Base-by-base conservation (phyloP, 2,888 invertebrate genomes). In the Bellardia pandia region DNA sequence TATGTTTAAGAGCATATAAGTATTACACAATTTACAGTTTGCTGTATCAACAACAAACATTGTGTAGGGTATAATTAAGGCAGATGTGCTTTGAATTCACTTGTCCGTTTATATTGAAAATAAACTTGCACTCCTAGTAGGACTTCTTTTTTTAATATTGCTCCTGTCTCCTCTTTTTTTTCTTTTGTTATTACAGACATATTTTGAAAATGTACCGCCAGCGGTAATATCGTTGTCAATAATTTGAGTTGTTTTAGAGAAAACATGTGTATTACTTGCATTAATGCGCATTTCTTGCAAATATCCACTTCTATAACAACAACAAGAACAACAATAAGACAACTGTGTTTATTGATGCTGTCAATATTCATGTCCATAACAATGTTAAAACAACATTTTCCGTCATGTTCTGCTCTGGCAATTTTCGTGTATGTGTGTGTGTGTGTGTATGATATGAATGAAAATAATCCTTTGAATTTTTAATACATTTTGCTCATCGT, bases 291-390 rank as follows among this genome's bases (percentile, higher is more conserved):
- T 64, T 58, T 68, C 33, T 68, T 45, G 33, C 51, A 79, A 62
- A 66, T 45, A 48, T 56, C 14, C 7, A 64, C 42, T 14, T 33
- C 11, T 14, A 4, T 7, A 37, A 23, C 40, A 51, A 53, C 60
- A 62, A 33, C 16, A 60, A 37, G 14, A 75, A 75, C n/a, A 74
- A 37, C 42, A 71, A 53, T 14, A 66, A 56, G 51, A 58, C 71
- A 58, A 76, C 62, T 80, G 85, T 80, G 75, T 75, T 85, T 80
- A 69, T 69, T 80, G 78, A 80, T 79, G 83, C 83, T 86, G 86
- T 86, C 86, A 86, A 86, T 86, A 86, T 79, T 79, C 86, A 83
- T 84, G 86, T 86, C 83, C 42, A 85, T 80, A 80, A 80, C 60
- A 62, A 64, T 80, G 79, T 85, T 76, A 80, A 75, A 75, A 85